Base-by-base conservation (phyloP, 2,888 invertebrate genomes). In the Leptothorax acervorum region DNA sequence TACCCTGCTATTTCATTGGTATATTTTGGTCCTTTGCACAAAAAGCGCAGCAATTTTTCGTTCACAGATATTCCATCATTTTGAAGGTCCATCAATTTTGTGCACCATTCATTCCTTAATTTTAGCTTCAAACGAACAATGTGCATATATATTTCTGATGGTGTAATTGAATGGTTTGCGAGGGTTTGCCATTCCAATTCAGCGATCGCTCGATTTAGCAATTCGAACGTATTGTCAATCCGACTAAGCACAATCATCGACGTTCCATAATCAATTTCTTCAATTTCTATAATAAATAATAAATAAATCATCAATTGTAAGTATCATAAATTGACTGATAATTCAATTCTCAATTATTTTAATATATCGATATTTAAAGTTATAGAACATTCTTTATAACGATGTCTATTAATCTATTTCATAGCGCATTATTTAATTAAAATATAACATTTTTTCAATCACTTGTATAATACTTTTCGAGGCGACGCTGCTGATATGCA, bases 11-110 rank as follows among this genome's bases (percentile, higher is more conserved):
- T 96, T 70, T 95, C 92, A 65, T 95, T 94, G 4, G 95, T 96
- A 91, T 95, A 97, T 78, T 95, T 95, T 0, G 97, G 96, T 62
- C 97, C 97, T 89, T 96, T 95, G 90, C 97, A 97, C 62, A 97
- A 90, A 15, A 97, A 93, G 94, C 96, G 96, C 74, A 96, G 93
- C 95, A 96, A 96, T 85, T 73, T 42, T 68, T 1, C 11, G n/a
- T 57, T 39, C n/a, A 42, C 28, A 1, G 23, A 23, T n/a, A 35
- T 6, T 23, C 28, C 31, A 23, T 51, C 39, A 12, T 57, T n/a
- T 45, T 31, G 76, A 73, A 66, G 39, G 55, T 85, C 15, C 55
- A 65, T 48, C 35, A 90, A 75, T 85, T 78, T 83, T 28, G 68
- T 70, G 60, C 92, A 92, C 90, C 90, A 85, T 8, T 75, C 51